phyloP scores from a whole-genome alignment of 2,888 invertebrate genomes.

The Agrotis puta region DNA sequence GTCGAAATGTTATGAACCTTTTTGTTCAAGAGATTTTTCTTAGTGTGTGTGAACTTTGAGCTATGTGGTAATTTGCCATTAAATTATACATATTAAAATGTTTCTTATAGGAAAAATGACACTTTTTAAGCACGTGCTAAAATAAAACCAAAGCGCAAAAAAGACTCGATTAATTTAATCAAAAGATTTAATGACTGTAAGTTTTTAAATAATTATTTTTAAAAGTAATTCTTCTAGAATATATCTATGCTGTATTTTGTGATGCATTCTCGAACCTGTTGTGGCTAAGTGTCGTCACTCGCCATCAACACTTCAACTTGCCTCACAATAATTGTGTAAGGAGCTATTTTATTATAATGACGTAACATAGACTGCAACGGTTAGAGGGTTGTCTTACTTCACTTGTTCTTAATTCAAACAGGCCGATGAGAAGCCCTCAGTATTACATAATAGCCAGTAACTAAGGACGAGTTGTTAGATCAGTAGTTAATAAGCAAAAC shows the following conservation, averaged over 20 bases:
- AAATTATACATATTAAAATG: too few species aligned
- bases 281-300: constrained; percentile 18
- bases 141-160: background rate
- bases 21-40: constrained; percentile 4
- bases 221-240: background rate
- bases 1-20: constrained; percentile 30
- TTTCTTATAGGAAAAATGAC: too few species aligned
- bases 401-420: constrained; percentile 4
- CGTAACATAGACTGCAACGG: constrained; percentile 1
- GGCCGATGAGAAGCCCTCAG: background rate
- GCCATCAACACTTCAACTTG: constrained; percentile 18
- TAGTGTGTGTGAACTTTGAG: background rate
- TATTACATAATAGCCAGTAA: background rate
- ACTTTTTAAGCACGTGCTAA: too few species aligned
- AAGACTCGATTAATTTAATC: background rate
- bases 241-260: background rate
- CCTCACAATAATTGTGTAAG: constrained; percentile 43
- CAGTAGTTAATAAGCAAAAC: too few species aligned
- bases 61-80: background rate
- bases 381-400: constrained; percentile 18
- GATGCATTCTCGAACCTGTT: constrained; percentile 8
- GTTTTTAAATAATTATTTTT: background rate
- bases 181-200: too few species aligned
- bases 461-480: background rate
- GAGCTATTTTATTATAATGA: constrained; percentile 10